Evolutionary conservation across 2,888 invertebrate species (phyloP), one percentile per base, ranked within the genome.

Genomic region (Agrilus biguttatus): DNA sequence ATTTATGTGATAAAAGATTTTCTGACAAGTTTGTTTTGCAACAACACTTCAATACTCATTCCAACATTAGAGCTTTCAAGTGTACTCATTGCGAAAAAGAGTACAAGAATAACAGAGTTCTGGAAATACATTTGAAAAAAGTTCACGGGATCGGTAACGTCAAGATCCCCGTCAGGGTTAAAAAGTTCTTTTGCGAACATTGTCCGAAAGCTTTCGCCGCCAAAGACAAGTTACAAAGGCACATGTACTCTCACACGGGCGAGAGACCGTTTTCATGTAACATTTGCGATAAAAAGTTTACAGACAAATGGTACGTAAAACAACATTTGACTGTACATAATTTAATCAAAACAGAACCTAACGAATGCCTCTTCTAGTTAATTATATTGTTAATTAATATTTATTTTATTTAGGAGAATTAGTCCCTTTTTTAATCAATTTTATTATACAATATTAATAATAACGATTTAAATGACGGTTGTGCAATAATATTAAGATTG

Each of bases 51-150:
- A 36, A 40, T 4, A 45, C 51, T 1, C 54, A 54, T 39, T 49
- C 51, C 2, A 52, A 53, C 41, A 37, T 48, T n/a, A 45, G 47
- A 12, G 47, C 47, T 8, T 51, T 47, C 32, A 42, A 45, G 19
- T 73, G 73, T 51, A 58, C 66, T 17, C 68, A 71, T 49, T 73
- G 73, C 50, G 60, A 61, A 35, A 62, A 63, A 41, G 71, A 72
- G 52, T 72, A 73, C 52, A 65, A 62, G 47, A 68, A 69, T 0
- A 51, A 67, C 49, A 63, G 65, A 1, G 41, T 60, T 1, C 70
- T 65, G 50, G 62, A 68, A 12, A 67, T 69, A 49, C 74, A 75
- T 51, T 69, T 73, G 52, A 71, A 63, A 36, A 66, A 68, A 43
- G 46, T 72, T 67, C 55, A 66, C 68, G 45, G 46, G 60, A 21